A percentile compares a stretch with the other conserved stretches of the same genome.
Conservation (phyloP, 2,797 vertebrate genomes). For the Gymnodraco acuticeps region DNA sequence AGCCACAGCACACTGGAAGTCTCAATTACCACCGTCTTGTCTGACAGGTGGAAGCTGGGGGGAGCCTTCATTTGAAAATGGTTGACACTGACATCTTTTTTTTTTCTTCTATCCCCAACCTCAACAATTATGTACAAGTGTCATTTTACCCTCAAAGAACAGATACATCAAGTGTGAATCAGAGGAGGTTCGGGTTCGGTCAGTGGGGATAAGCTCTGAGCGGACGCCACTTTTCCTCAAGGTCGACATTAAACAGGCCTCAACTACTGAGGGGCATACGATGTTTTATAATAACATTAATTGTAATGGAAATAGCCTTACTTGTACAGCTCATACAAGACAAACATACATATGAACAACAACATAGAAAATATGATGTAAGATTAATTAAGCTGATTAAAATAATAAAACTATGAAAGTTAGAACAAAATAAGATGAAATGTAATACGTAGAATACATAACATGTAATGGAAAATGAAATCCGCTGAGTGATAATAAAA, state of each 20-base stretch:
- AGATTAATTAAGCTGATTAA: no score
- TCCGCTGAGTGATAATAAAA: no score
- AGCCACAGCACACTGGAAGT: conserved; percentile 85
- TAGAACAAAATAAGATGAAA: no score
- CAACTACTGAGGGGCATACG: conserved; percentile 8
- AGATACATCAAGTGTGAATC: conserved; percentile 76
- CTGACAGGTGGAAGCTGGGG: conserved; percentile 81
- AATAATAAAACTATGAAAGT: no score
- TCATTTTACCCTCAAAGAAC: conserved; percentile 77
- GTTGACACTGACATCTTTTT: conserved; percentile 82
- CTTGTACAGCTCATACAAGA: no score
- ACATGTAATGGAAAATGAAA: no score
- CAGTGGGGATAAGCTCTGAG: conserved; percentile 44
- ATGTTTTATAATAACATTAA: background rate
- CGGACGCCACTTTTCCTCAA: conserved; percentile 49
- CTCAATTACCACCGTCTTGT: conserved; percentile 91
- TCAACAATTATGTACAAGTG: conserved; percentile 81
- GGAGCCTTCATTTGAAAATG: conserved; percentile 77
- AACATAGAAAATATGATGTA: no score
- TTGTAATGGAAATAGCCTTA: background rate
- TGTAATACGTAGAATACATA: no score
- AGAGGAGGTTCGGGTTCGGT: conserved; percentile 54
- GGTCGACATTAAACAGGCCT: conserved; percentile 42
- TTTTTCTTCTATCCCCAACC: conserved; percentile 59
- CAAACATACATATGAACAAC: no score